Evolutionary conservation across 2,113 vertebrate genomes (phyloP).

Genomic region (Colistium nudipinnis): DNA sequence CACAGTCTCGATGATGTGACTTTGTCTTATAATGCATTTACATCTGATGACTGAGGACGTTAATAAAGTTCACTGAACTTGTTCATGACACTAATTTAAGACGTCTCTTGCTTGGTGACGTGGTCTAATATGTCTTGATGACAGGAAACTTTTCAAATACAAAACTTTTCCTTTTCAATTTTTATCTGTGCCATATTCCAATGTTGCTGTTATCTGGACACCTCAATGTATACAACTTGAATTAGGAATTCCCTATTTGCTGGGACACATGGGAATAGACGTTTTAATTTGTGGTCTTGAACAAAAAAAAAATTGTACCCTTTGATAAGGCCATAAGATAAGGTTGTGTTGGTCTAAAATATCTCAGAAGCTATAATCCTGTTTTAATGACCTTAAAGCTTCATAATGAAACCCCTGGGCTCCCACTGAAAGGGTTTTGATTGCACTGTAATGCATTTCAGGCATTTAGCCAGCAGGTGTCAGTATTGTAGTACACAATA

Average conservation of each 20-base stretch:
- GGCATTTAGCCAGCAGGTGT: slow-evolving; percentile 59
- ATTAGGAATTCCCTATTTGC: neutral
- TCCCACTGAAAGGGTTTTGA: neutral
- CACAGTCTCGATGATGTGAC: neutral
- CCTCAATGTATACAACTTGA: neutral
- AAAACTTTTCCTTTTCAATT: neutral
- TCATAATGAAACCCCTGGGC: neutral
- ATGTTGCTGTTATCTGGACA: neutral
- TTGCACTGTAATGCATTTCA: slow-evolving; percentile 39
- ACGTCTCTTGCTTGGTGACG: too few species aligned
- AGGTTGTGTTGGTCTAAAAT: neutral
- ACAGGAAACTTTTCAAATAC: neutral
- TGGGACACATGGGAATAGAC: neutral
- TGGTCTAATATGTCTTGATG: neutral
- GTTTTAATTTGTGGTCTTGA: too few species aligned
- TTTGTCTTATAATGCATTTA: too few species aligned
- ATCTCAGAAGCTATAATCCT: slow-evolving; percentile 25
- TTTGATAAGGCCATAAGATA: slow-evolving; percentile 1
- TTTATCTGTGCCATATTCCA: too few species aligned
- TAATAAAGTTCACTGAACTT: too few species aligned
- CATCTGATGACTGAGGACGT: too few species aligned
- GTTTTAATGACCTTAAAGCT: slow-evolving; percentile 16
- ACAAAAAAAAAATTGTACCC: neutral
- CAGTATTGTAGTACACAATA: slow-evolving; percentile 38
- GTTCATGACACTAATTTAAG: too few species aligned